phyloP scores from a whole-genome alignment of 1,140 invertebrate genomes.

The Plutomurus gul region DNA sequence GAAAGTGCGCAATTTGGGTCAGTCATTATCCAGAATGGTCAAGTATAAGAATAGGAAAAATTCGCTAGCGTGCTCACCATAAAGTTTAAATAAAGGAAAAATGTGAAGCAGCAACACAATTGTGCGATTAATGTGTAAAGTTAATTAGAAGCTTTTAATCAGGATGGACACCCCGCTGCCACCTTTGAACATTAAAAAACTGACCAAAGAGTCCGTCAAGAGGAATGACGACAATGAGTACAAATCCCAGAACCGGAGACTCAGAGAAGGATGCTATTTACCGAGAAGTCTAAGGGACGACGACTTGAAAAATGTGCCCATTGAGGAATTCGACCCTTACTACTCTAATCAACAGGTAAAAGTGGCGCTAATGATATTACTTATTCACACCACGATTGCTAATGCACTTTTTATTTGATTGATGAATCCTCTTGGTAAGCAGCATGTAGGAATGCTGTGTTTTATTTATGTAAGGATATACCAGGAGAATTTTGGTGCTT shows the following conservation, averaged over 20 bases:
- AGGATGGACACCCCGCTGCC: not conserved
- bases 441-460: not conserved
- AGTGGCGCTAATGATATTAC: not conserved
- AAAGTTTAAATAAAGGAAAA: too few relatives aligned
- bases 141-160: too few relatives aligned
- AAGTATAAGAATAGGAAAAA: too few relatives aligned
- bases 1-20: conserved; percentile 12
- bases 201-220: not conserved
- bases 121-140: not conserved
- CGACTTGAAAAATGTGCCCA: not conserved
- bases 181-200: not conserved
- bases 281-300: not conserved
- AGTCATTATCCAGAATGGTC: not conserved
- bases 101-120: too few relatives aligned
- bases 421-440: too few relatives aligned
- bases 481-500: not conserved
- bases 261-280: conserved; percentile 15
- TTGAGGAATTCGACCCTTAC: conserved; percentile 12
- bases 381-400: not conserved
- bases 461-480: not conserved
- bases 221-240: not conserved
- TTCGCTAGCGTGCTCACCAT: too few relatives aligned
- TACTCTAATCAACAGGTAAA: conserved; percentile 2
- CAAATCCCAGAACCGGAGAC: not conserved
- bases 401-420: not conserved